These are phyloP conservation scores for Anoplolepis gracilipes DNA, from an alignment of 1,140 invertebrate species.

Conservation along the genomic window DNA sequence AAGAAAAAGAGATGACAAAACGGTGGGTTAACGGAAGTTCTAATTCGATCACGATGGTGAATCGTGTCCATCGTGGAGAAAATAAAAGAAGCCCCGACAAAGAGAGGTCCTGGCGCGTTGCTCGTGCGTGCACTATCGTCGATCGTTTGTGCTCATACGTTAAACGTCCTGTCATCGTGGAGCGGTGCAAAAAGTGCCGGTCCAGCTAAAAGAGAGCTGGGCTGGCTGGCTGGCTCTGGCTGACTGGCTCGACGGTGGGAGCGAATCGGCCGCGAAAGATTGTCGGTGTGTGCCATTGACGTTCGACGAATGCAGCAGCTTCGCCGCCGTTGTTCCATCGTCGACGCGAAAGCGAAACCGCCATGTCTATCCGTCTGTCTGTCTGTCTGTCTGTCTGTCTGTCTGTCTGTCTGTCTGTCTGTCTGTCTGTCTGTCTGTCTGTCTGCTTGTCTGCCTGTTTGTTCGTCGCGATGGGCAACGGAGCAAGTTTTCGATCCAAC, in stretches of 20 bases:
- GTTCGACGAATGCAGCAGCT: slow-evolving; percentile 35
- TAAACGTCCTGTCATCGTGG: slow-evolving; percentile 62
- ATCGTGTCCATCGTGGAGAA: slow-evolving; percentile 55
- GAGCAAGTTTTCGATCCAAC: slow-evolving; percentile 25
- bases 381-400: background rate
- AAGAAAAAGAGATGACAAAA: slow-evolving; percentile 28
- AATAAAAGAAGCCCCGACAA: slow-evolving; percentile 58
- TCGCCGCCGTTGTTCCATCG: slow-evolving; percentile 23
- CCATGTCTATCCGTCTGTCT: background rate
- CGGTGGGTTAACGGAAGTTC: slow-evolving; percentile 47
- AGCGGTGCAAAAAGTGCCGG: slow-evolving; percentile 58
- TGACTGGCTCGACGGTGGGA: slow-evolving; percentile 4
- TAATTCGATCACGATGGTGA: slow-evolving; percentile 56
- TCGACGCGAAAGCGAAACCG: slow-evolving; percentile 35
- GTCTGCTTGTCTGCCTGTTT: no score
- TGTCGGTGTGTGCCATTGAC: slow-evolving; percentile 52
- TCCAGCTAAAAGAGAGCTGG: slow-evolving; percentile 49
- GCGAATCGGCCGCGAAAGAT: slow-evolving; percentile 43
- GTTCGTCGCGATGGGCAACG: slow-evolving; percentile 19
- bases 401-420: no score
- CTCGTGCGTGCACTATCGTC: slow-evolving; percentile 38
- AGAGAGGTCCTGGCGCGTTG: slow-evolving; percentile 26
- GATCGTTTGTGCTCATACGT: slow-evolving; percentile 56
- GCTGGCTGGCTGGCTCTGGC: no score
- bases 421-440: background rate